Conservation (phyloP, 2,113 vertebrate species). For the Poeciliopsis turrubarensis region DNA sequence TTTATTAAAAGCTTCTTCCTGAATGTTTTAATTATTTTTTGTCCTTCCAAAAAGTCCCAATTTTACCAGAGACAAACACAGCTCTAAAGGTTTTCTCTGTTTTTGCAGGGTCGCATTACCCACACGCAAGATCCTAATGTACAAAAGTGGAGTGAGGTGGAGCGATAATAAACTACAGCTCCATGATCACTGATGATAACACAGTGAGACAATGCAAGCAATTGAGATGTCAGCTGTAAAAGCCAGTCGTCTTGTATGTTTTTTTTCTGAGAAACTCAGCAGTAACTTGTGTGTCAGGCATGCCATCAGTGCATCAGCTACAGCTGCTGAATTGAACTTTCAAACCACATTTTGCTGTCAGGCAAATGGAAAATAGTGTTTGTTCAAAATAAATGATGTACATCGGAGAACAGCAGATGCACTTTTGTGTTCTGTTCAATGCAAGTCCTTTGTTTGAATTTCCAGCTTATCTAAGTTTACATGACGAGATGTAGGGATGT, state of each 20-base stretch:
- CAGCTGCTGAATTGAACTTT: conserved; percentile 18
- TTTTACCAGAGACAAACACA: conserved; percentile 3
- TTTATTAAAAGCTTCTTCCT: conserved; percentile 17
- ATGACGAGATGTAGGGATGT: conserved; percentile 1
- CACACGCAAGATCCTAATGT: neutral
- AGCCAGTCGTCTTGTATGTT: conserved; percentile 1
- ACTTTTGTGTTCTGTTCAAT: conserved; percentile 11
- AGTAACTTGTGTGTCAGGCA: conserved; percentile 14
- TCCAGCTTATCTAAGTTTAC: conserved; percentile 35
- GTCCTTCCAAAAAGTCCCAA: too few species aligned
- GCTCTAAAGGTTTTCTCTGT: conserved; percentile 12
- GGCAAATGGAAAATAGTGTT: conserved; percentile 20
- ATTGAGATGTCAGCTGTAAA: conserved; percentile 22
- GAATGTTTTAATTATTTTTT: conserved; percentile 3
- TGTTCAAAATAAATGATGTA: conserved; percentile 27
- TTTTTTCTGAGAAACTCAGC: conserved; percentile 1
- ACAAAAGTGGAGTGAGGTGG: conserved; percentile 9
- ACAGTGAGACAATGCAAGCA: conserved; percentile 13
- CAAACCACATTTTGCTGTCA: conserved; percentile 17
- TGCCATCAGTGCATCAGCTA: conserved; percentile 17
- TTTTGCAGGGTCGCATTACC: conserved; percentile 2
- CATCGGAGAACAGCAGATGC: conserved; percentile 19
- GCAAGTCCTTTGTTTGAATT: conserved; percentile 26
- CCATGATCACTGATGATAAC: conserved; percentile 7
- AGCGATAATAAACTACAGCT: neutral